These are phyloP conservation scores for Branchipolynoe longqiensis DNA, from an alignment of 2,888 invertebrate species.

Conservation along the genomic window DNA sequence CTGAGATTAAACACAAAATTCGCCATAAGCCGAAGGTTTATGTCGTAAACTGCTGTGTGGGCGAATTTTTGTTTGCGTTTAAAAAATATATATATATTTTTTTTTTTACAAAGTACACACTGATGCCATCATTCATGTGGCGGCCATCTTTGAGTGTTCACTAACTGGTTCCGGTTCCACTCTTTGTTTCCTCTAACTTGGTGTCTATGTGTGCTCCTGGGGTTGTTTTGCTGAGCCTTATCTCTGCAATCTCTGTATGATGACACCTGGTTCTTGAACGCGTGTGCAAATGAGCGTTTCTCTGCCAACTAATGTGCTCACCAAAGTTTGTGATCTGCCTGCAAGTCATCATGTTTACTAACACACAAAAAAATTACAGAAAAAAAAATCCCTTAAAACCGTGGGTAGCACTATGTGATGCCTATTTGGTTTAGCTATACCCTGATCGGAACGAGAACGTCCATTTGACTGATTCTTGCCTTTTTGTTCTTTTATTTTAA, in stretches of 20 bases:
- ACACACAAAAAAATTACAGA: no score
- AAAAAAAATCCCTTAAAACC: no score
- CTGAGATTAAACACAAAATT: no score
- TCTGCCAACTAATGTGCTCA: slow-evolving; percentile 53
- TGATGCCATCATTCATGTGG: no score
- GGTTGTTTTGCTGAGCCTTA: neutral
- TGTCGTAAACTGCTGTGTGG: no score
- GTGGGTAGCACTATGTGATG: slow-evolving; percentile 27
- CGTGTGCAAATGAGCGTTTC: slow-evolving; percentile 43
- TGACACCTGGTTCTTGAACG: neutral
- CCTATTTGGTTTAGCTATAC: neutral
- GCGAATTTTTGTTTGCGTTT: no score
- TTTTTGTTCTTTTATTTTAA: neutral
- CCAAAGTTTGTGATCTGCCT: neutral
- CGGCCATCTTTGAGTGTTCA: no score
- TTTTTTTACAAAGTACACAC: no score
- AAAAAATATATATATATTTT: no score
- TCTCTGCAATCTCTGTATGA: neutral
- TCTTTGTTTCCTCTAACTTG: neutral
- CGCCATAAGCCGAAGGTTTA: no score
- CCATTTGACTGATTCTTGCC: neutral
- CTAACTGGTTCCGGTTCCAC: no score
- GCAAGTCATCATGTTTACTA: slow-evolving; percentile 13
- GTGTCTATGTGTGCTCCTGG: neutral
- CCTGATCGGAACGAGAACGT: neutral